These are phyloP conservation scores for Drosophila arizonae DNA, from an alignment of 1,140 invertebrate species.

Conservation along the genomic window DNA sequence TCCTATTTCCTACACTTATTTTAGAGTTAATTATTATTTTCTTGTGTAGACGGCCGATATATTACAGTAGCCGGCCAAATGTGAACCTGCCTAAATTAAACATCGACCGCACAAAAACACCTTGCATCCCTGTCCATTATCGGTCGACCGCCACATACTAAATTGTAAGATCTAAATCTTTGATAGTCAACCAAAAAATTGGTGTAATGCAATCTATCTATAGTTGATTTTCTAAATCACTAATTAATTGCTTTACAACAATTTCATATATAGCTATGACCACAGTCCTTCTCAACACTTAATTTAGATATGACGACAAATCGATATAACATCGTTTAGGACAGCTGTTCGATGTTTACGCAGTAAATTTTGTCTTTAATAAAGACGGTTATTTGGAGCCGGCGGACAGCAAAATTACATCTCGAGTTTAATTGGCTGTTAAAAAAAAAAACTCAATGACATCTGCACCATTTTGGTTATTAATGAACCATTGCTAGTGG, in stretches of 20 bases:
- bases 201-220: no score
- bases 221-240: no score
- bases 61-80: slow-evolving; percentile 38
- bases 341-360: slow-evolving; percentile 8
- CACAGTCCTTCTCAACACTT: not conserved
- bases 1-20: slow-evolving; percentile 4
- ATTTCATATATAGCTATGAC: not conserved
- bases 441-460: not conserved
- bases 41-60: slow-evolving; percentile 37
- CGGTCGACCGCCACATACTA: not conserved
- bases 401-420: not conserved
- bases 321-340: not conserved
- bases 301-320: not conserved
- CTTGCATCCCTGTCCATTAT: slow-evolving; percentile 12
- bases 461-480: no score
- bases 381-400: not conserved
- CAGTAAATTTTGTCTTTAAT: not conserved
- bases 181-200: no score
- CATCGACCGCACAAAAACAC: slow-evolving; percentile 5
- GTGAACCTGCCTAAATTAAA: slow-evolving; percentile 14
- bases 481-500: not conserved
- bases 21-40: slow-evolving; percentile 31
- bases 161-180: not conserved
- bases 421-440: no score
- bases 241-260: no score